These are phyloP conservation scores for Salarias fasciatus DNA, from an alignment of 2,797 vertebrate genomes.

Conservation along the genomic window DNA sequence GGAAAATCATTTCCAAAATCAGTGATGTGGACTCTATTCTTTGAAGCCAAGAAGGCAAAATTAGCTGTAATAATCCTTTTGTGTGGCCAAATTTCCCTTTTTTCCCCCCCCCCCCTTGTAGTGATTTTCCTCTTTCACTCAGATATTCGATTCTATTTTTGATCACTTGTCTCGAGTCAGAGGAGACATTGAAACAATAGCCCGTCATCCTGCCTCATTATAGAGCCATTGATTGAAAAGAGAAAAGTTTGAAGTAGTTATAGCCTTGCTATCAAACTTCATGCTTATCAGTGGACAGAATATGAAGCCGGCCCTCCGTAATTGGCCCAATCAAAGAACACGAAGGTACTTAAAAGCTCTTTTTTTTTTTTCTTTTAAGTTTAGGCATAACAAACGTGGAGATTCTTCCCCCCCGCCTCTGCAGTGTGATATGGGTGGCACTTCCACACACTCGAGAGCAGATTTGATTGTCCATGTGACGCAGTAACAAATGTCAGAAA, in stretches of 20 bases:
- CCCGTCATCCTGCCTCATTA: constrained; percentile 26
- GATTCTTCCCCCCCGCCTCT: constrained; percentile 1
- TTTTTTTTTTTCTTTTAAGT: too few species aligned
- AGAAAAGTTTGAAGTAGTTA: constrained; percentile 40
- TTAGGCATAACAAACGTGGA: constrained; percentile 11
- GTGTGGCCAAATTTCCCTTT: constrained; percentile 5
- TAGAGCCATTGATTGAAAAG: constrained; percentile 37
- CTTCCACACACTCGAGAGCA: constrained; percentile 32
- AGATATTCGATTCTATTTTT: constrained; percentile 37
- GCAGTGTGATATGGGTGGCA: constrained; percentile 23
- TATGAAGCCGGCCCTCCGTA: constrained; percentile 35
- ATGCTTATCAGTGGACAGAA: constrained; percentile 23
- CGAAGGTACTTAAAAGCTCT: constrained; percentile 46
- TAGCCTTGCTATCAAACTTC: constrained; percentile 36
- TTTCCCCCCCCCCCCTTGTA: neutral
- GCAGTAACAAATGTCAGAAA: constrained; percentile 20
- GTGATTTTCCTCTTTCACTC: constrained; percentile 2
- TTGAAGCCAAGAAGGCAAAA: neutral
- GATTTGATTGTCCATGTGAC: constrained; percentile 36
- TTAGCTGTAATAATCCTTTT: constrained; percentile 2
- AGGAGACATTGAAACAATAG: constrained; percentile 10
- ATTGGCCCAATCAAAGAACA: constrained; percentile 52
- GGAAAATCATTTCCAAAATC: too few species aligned
- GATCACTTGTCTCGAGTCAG: constrained; percentile 25
- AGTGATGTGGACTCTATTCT: neutral